These are phyloP conservation scores for Pandemis cinnamomeana DNA, from an alignment of 2,888 invertebrate species.

Conservation along the genomic window DNA sequence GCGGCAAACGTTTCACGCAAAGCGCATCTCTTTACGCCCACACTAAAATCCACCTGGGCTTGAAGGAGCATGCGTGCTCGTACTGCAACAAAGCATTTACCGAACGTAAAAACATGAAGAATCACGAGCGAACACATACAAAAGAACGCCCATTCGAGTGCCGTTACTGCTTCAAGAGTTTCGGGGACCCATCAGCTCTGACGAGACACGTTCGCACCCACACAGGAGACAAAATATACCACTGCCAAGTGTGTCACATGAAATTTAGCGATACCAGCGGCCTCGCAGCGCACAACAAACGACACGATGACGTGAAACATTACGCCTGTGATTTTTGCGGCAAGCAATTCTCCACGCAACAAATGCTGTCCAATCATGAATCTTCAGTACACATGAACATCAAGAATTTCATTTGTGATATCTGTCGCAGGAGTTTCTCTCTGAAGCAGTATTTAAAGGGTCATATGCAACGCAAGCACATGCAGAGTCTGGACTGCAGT, in stretches of 20 bases:
- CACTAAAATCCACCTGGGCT: conserved; percentile 44
- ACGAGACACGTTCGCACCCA: conserved; percentile 53
- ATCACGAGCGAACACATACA: conserved; percentile 51
- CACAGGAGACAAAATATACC: conserved; percentile 51
- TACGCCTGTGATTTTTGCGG: conserved; percentile 48
- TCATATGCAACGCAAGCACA: conserved; percentile 39
- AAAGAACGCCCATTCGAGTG: conserved; percentile 51
- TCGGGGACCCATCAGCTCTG: conserved; percentile 51
- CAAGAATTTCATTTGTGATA: conserved; percentile 42
- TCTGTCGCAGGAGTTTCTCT: conserved; percentile 46
- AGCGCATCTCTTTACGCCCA: conserved; percentile 40
- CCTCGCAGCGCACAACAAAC: conserved; percentile 44
- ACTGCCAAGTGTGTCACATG: conserved; percentile 50
- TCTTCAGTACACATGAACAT: conserved; percentile 26
- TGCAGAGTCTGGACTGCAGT: background rate
- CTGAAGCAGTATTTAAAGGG: conserved; percentile 29
- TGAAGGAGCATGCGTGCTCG: conserved; percentile 45
- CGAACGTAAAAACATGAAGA: background rate
- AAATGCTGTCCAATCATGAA: background rate
- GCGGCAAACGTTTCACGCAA: conserved; percentile 47
- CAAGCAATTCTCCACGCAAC: conserved; percentile 43
- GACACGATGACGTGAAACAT: conserved; percentile 45
- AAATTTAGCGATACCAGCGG: conserved; percentile 51
- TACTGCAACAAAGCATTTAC: conserved; percentile 51
- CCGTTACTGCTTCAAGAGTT: conserved; percentile 49